phyloP scores from a whole-genome alignment of 2,797 vertebrate genomes.

The Helostoma temminkii region DNA sequence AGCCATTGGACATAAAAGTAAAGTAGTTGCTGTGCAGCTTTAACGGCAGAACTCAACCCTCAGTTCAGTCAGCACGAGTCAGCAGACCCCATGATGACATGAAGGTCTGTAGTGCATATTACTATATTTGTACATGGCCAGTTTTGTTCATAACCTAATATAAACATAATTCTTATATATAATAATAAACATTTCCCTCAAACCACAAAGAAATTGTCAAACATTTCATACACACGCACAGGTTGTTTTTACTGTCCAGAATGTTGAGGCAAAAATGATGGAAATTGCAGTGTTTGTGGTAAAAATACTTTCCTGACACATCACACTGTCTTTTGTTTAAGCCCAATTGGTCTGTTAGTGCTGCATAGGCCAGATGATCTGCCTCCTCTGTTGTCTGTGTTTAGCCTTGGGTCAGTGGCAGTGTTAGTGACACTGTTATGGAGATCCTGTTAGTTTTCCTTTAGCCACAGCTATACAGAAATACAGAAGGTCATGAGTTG shows the following conservation, averaged over 20 bases:
- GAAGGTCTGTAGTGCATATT: not conserved
- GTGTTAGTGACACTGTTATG: slow-evolving; percentile 48
- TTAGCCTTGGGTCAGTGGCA: not conserved
- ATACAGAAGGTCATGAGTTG: slow-evolving; percentile 50
- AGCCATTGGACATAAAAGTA: not conserved
- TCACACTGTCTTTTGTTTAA: slow-evolving; percentile 12
- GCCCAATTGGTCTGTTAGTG: not conserved
- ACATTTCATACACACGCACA: not conserved
- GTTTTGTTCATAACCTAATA: not conserved
- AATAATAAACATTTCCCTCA: not conserved
- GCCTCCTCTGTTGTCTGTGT: not conserved
- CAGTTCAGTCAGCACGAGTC: not conserved
- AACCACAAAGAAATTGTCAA: not conserved
- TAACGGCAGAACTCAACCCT: not conserved
- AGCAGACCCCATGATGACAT: not conserved
- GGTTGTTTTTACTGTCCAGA: not conserved
- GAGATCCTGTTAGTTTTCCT: slow-evolving; percentile 54
- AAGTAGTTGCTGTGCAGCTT: no score
- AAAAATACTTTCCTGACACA: not conserved
- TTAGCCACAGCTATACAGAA: slow-evolving; percentile 38
- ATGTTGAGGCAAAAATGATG: not conserved
- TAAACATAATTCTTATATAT: slow-evolving; percentile 3
- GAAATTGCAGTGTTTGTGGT: slow-evolving; percentile 7
- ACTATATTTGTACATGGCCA: not conserved
- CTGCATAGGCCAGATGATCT: no score